Conservation (phyloP, 2,797 vertebrate species). For the Dallia pectoralis region DNA sequence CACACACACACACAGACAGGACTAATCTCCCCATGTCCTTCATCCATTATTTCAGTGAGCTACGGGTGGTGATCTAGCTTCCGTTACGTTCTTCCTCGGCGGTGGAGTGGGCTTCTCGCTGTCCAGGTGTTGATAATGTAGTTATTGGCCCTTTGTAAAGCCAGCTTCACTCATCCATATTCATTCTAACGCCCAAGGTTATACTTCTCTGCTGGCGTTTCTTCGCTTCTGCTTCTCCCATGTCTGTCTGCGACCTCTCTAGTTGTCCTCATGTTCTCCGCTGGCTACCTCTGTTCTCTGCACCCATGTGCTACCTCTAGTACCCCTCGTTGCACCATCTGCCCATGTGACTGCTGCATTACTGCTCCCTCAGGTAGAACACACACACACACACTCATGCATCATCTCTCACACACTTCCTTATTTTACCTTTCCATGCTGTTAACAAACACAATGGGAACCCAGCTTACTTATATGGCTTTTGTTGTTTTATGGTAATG, state of each 20-base stretch:
- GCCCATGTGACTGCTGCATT: slow-evolving; percentile 74
- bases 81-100: slow-evolving; percentile 45
- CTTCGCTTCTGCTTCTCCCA: slow-evolving; percentile 63
- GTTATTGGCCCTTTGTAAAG: slow-evolving; percentile 44
- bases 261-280: too few relatives aligned
- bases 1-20: slow-evolving; percentile 16
- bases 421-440: slow-evolving; percentile 45
- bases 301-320: slow-evolving; percentile 64
- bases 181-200: neutral
- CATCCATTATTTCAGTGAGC: slow-evolving; percentile 49
- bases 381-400: neutral
- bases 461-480: slow-evolving; percentile 59
- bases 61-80: slow-evolving; percentile 31
- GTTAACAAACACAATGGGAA: slow-evolving; percentile 58
- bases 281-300: too few relatives aligned
- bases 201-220: slow-evolving; percentile 42
- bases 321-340: slow-evolving; percentile 9
- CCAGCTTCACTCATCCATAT: slow-evolving; percentile 51
- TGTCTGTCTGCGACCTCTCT: slow-evolving; percentile 68
- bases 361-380: slow-evolving; percentile 43
- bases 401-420: slow-evolving; percentile 23
- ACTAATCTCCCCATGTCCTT: slow-evolving; percentile 53
- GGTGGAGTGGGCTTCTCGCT: slow-evolving; percentile 55
- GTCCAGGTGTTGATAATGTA: slow-evolving; percentile 65
- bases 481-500: slow-evolving; percentile 74